These are phyloP conservation scores for Drosophila sulfurigaster DNA, from an alignment of 1,140 invertebrate species.

Conservation along the genomic window DNA sequence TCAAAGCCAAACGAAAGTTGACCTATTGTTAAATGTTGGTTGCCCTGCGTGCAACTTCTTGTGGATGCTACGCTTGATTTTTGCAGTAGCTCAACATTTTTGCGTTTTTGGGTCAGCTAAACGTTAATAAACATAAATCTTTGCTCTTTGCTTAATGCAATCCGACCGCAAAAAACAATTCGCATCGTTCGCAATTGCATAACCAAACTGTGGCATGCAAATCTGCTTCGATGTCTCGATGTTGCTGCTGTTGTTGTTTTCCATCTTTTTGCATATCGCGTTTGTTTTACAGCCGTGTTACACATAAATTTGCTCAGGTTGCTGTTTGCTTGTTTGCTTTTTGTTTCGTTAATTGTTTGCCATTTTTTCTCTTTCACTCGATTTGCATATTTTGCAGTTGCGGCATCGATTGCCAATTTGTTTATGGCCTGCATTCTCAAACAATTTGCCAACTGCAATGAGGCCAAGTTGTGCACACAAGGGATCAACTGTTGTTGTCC, in stretches of 20 bases:
- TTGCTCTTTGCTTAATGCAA: conserved; percentile 72
- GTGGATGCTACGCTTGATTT: conserved; percentile 64
- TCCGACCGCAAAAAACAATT: conserved; percentile 66
- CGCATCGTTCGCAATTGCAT: conserved; percentile 65
- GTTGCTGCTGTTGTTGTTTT: conserved; percentile 1
- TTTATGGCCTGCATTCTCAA: conserved; percentile 60
- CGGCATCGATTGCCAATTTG: conserved; percentile 77
- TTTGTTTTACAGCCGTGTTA: conserved; percentile 60
- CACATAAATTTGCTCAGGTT: conserved; percentile 71
- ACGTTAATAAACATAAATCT: conserved; percentile 82
- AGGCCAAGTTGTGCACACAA: conserved; percentile 19
- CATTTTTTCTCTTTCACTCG: conserved; percentile 49
- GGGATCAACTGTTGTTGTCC: neutral
- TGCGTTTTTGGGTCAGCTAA: conserved; percentile 72
- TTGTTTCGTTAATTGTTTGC: conserved; percentile 68
- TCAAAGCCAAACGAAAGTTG: conserved; percentile 77
- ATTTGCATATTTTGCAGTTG: conserved; percentile 71
- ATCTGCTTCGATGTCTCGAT: conserved; percentile 32
- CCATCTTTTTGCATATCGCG: conserved; percentile 30
- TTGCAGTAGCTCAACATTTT: conserved; percentile 39
- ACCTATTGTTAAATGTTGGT: conserved; percentile 68
- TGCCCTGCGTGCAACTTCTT: conserved; percentile 15
- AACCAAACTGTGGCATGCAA: conserved; percentile 70
- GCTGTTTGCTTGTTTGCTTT: conserved; percentile 43
- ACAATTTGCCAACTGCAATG: conserved; percentile 54